Evolutionary conservation across 2,113 vertebrate genomes (phyloP), one percentile per base, ranked within the genome.

Genomic region (Saimiri boliviensis): DNA sequence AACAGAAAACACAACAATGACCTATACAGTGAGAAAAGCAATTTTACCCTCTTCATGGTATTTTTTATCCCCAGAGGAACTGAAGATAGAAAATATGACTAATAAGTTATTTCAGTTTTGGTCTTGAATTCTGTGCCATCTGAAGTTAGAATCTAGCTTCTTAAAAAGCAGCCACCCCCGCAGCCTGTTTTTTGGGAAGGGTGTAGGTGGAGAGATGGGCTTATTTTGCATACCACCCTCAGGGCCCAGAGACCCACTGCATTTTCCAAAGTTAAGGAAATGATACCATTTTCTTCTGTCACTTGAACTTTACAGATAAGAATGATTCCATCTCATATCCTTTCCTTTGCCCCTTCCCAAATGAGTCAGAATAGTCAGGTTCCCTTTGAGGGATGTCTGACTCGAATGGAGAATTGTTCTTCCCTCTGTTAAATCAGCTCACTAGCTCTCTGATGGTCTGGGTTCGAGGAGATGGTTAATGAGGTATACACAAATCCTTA

Each of bases 1-100:
- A 89, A 94, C n/a, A 91, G 35, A 84, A 96, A 91, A 81, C 25
- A 37, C 8, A 86, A 94, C 89, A 96, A 79, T 74, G 91, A 71
- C 66, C 74, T 60, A 42, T 8, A 85, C 20, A 54, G 25, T 30
- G n/a, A 93, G 93, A 76, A 92, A 93, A 95, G 85, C 74, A 52
- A 63, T 95, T 89, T 84, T 84, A 60, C 85, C 45, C 56, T 84
- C 79, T 66, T 37, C 5, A 27, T 91, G 68, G 8, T 89, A 83
- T 97, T 97, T 97, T 97, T 94, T 89, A 93, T 25, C 80, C 20
- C 17, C 14, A 14, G 21, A 89, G 47, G 89, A 81, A 54, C 5
- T 2, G 14, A 88, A 95, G 40, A 70, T 87, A 25, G 86, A 77
- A 88, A 86, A 49, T 16, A 54, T 89, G 89, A 97, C 49, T 86